phyloP scores from a whole-genome alignment of 2,797 vertebrate species.

The Zalophus californianus region DNA sequence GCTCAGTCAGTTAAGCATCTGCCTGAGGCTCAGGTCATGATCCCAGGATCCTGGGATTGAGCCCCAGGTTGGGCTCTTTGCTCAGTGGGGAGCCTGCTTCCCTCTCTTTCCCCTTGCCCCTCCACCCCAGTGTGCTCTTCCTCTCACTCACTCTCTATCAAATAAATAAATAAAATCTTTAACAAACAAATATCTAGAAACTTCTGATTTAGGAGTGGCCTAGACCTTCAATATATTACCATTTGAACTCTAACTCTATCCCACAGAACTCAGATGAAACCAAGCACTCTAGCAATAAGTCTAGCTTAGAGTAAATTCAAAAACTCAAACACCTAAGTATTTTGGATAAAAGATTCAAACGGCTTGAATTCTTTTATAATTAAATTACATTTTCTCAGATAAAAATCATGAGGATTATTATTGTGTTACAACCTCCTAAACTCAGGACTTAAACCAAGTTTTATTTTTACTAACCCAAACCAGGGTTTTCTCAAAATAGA shows the following conservation, averaged over 20 bases:
- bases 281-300: not conserved
- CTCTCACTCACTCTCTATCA: not conserved
- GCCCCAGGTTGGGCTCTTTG: not conserved
- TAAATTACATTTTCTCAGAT: not conserved
- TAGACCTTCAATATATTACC: not conserved
- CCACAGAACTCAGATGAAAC: not conserved
- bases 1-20: not conserved
- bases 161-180: not conserved
- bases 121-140: not conserved
- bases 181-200: not conserved
- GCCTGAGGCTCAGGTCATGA: not conserved
- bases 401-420: not conserved
- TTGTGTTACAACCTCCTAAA: not conserved
- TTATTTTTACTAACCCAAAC: constrained; percentile 2
- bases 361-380: not conserved
- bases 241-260: not conserved
- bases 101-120: too few species aligned
- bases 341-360: not conserved
- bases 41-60: not conserved
- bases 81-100: too few species aligned
- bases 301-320: not conserved
- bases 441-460: not conserved
- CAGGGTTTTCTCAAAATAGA: not conserved
- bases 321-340: not conserved
- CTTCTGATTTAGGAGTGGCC: not conserved